Percentiles rank a stretch among this genome's conserved stretches.
Conservation (phyloP, 2,888 invertebrate species). For the Plagodis pulveraria region DNA sequence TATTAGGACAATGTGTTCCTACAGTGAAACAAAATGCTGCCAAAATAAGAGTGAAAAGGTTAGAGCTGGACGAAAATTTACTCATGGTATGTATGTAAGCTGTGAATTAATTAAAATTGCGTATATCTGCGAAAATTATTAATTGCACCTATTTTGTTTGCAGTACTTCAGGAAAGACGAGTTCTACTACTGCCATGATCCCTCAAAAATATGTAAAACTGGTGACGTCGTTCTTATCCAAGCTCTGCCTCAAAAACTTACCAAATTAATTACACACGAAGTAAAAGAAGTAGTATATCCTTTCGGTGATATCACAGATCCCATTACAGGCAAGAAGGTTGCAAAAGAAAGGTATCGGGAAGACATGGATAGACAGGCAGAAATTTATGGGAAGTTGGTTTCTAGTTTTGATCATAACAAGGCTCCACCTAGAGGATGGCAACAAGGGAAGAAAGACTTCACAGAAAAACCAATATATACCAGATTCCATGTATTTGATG, state of each 20-base stretch:
- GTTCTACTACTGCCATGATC: constrained; percentile 91
- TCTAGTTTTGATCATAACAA: constrained; percentile 90
- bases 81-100: constrained; percentile 87
- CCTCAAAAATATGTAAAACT: constrained; percentile 89
- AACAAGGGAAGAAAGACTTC: constrained; percentile 93
- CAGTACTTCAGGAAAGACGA: constrained; percentile 92
- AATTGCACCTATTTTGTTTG: neutral
- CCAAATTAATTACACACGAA: constrained; percentile 91
- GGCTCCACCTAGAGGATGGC: constrained; percentile 92
- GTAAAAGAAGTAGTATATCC: constrained; percentile 92
- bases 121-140: too few species aligned
- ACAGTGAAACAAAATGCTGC: constrained; percentile 91
- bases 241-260: constrained; percentile 88
- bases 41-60: constrained; percentile 90
- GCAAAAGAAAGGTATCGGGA: constrained; percentile 90
- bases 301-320: constrained; percentile 94
- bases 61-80: constrained; percentile 90
- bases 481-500: constrained; percentile 91
- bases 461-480: constrained; percentile 90
- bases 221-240: constrained; percentile 94
- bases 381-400: constrained; percentile 88
- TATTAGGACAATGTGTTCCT: constrained; percentile 92
- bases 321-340: constrained; percentile 92
- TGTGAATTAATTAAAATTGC: too few species aligned
- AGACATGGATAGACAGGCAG: constrained; percentile 87